Percentiles rank a stretch among this genome's conserved stretches.
These are phyloP conservation scores for Latrodectus hesperus DNA, from an alignment of 2,888 invertebrate species.

Conservation along the genomic window DNA sequence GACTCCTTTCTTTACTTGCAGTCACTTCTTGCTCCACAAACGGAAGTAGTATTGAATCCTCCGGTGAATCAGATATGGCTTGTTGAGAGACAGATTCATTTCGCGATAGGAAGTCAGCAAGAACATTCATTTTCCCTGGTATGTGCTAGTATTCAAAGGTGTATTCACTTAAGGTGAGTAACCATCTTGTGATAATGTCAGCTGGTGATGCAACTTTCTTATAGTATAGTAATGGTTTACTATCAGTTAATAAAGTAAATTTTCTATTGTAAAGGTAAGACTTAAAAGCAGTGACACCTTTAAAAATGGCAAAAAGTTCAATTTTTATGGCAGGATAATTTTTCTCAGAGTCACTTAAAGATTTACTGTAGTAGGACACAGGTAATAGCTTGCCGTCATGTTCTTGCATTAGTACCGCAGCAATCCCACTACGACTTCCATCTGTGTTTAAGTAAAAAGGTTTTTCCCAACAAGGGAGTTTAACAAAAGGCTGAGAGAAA, in stretches of 20 bases:
- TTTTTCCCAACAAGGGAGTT: constrained; percentile 11
- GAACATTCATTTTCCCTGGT: background rate
- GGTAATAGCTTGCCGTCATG: background rate
- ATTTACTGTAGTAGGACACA: constrained; percentile 9
- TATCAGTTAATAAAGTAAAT: constrained; percentile 1
- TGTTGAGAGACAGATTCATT: background rate
- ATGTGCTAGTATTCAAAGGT: background rate
- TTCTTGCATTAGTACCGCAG: constrained; percentile 9
- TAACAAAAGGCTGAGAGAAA: constrained; percentile 18
- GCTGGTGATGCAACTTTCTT: background rate
- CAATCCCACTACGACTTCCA: constrained; percentile 3
- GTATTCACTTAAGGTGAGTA: background rate
- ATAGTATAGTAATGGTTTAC: constrained; percentile 6
- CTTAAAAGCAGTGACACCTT: constrained; percentile 1
- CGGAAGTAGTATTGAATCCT: background rate
- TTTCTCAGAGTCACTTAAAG: background rate
- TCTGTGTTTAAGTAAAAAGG: constrained; percentile 25
- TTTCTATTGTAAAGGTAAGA: background rate
- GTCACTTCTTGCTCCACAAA: background rate
- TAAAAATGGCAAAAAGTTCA: constrained; percentile 7
- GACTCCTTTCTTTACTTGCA: background rate
- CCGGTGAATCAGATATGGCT: too few species aligned
- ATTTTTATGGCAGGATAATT: constrained; percentile 11
- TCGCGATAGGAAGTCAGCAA: constrained; percentile 7
- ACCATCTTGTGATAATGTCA: background rate